Conservation (phyloP, 2,888 invertebrate species). For the Drosophila greeni region DNA sequence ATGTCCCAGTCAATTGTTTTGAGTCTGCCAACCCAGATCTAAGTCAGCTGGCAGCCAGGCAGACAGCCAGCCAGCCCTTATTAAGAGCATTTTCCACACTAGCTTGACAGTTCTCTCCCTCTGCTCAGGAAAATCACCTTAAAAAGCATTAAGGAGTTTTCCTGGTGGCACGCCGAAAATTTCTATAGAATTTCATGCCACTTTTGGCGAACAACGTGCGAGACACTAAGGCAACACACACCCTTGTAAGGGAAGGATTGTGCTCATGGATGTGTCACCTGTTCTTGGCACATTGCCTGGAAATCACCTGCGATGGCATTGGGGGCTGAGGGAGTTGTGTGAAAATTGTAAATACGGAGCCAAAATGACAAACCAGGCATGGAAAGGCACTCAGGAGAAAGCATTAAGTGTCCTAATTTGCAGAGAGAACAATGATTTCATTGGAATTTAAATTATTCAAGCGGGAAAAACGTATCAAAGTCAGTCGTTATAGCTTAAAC, state of each 20-base stretch:
- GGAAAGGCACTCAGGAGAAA: conserved; percentile 31
- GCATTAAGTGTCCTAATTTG: conserved; percentile 6
- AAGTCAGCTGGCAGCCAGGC: conserved; percentile 5
- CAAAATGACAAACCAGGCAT: conserved; percentile 26
- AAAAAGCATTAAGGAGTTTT: conserved; percentile 31
- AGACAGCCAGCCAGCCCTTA: conserved; percentile 12
- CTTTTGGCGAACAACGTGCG: conserved; percentile 15
- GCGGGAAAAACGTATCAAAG: too few species aligned
- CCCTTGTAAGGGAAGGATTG: conserved; percentile 18
- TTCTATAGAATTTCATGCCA: conserved; percentile 51
- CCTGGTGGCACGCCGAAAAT: conserved; percentile 11
- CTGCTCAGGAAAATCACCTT: conserved; percentile 21
- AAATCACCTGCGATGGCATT: conserved; percentile 45
- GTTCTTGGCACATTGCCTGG: conserved; percentile 41
- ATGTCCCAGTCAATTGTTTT: conserved; percentile 39
- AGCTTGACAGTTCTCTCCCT: conserved; percentile 47
- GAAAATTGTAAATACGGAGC: conserved; percentile 56
- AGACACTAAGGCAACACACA: conserved; percentile 21
- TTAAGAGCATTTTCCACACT: conserved; percentile 49
- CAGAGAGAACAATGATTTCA: not conserved
- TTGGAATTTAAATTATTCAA: not conserved
- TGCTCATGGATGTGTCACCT: conserved; percentile 34
- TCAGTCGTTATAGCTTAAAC: not conserved
- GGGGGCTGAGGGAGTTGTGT: conserved; percentile 22
- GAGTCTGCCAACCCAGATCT: conserved; percentile 35